phyloP scores from a whole-genome alignment of 2,113 vertebrate genomes.

The Platanista minor region DNA sequence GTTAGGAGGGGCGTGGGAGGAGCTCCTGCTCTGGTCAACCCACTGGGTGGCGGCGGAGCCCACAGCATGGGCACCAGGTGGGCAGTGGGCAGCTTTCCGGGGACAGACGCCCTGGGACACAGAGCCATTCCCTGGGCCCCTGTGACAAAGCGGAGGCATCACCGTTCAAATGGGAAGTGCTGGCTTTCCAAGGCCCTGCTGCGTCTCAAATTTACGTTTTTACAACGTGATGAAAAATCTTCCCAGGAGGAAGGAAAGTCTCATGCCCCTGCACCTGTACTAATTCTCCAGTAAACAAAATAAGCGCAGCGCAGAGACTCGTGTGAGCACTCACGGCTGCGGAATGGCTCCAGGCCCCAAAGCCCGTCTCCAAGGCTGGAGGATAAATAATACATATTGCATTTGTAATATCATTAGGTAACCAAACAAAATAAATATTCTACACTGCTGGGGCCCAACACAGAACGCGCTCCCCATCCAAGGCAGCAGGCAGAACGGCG shows the following conservation, averaged over 20 bases:
- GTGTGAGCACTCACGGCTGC: neutral
- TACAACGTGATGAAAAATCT: conserved; percentile 2
- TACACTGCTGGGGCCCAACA: conserved; percentile 58
- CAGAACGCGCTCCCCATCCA: neutral
- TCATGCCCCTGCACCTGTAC: conserved; percentile 38
- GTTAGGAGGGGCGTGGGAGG: fast-evolving
- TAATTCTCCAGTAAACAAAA: conserved; percentile 17
- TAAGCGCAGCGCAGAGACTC: neutral
- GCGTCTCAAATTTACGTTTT: conserved; percentile 32
- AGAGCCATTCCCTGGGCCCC: neutral
- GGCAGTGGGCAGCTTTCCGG: neutral
- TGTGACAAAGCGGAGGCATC: neutral
- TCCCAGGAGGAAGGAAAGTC: conserved; percentile 18
- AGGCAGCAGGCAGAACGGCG: neutral
- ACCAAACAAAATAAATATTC: conserved; percentile 69
- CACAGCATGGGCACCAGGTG: neutral
- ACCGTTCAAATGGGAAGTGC: neutral
- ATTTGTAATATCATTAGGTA: conserved; percentile 66
- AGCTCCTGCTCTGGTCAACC: neutral
- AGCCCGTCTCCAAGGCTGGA: conserved; percentile 42
- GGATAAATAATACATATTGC: conserved; percentile 49
- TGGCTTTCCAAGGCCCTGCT: neutral
- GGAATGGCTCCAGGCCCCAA: neutral
- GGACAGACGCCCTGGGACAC: neutral
- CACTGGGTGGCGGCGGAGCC: fast-evolving